Evolutionary conservation across 2,797 vertebrate genomes (phyloP).

Genomic region (Ptychadena robeensis): DNA sequence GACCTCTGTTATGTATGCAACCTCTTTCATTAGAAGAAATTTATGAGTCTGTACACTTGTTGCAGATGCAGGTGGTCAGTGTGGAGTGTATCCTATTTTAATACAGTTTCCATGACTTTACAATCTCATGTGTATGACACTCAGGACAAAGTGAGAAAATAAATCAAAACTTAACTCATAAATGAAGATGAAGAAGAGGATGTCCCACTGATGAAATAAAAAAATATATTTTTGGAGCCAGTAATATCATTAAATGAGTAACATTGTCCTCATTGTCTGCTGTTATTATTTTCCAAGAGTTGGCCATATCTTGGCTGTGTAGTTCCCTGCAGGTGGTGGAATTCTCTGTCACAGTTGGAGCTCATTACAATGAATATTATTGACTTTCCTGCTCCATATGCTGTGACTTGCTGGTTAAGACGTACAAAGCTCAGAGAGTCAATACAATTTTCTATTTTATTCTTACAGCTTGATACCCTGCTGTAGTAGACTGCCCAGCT

Average conservation of each 20-base stretch:
- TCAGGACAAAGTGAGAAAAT: too few species aligned
- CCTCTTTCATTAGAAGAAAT: not conserved
- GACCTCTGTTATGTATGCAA: too few species aligned
- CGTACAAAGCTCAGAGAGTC: not conserved
- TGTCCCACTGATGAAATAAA: not conserved
- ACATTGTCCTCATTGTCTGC: not conserved
- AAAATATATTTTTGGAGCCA: not conserved
- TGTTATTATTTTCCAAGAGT: not conserved
- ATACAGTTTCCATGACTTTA: too few species aligned
- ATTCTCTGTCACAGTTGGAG: not conserved
- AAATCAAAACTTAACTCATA: not conserved
- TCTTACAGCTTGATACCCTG: constrained; percentile 6
- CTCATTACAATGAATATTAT: constrained; percentile 2
- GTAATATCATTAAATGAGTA: not conserved
- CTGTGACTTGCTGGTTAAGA: not conserved
- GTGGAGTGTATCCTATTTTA: too few species aligned
- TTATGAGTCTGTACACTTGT: not conserved
- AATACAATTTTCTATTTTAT: constrained; percentile 9
- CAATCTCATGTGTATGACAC: too few species aligned
- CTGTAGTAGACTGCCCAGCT: not conserved
- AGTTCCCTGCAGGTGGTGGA: not conserved
- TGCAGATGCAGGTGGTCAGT: not conserved
- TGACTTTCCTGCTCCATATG: constrained; percentile 2
- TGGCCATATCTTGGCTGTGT: not conserved
- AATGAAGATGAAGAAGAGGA: not conserved